Percentiles rank a stretch among this genome's conserved stretches.
Evolutionary conservation across 2,888 invertebrate genomes (phyloP).

Genomic region (Melolontha melolontha): DNA sequence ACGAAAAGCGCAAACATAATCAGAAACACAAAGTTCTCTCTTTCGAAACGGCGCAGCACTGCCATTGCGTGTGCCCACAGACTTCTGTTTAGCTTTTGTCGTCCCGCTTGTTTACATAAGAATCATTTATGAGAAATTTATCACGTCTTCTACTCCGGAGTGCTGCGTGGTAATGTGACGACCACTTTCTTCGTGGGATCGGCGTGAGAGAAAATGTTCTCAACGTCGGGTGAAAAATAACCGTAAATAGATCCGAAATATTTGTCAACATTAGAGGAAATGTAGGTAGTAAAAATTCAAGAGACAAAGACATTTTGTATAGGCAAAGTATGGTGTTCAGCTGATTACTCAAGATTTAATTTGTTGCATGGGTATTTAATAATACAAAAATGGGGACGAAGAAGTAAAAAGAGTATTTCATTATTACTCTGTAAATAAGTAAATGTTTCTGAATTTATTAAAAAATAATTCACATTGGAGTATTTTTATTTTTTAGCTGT

Average conservation of each 20-base stretch:
- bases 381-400: too few relatives aligned
- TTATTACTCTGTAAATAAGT: too few relatives aligned
- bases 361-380: too few relatives aligned
- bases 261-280: conserved; percentile 30
- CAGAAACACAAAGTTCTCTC: conserved; percentile 31
- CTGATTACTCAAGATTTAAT: too few relatives aligned
- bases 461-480: too few relatives aligned
- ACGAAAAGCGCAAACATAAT: conserved; percentile 29
- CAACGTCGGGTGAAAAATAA: conserved; percentile 30
- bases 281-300: conserved; percentile 2
- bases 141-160: conserved; percentile 32
- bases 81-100: conserved; percentile 38
- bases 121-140: conserved; percentile 39
- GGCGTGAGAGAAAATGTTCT: conserved; percentile 36
- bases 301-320: conserved; percentile 4
- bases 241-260: conserved; percentile 32
- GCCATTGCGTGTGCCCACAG: conserved; percentile 36
- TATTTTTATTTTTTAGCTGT: too few relatives aligned
- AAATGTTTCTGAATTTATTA: too few relatives aligned
- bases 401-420: too few relatives aligned
- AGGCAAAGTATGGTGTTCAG: background rate
- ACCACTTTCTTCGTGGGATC: conserved; percentile 38
- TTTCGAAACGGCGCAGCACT: conserved; percentile 25
- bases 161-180: conserved; percentile 32
- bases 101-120: conserved; percentile 38